Evolutionary conservation across 2,888 invertebrate genomes (phyloP).

Genomic region (Ectobius pallidus): DNA sequence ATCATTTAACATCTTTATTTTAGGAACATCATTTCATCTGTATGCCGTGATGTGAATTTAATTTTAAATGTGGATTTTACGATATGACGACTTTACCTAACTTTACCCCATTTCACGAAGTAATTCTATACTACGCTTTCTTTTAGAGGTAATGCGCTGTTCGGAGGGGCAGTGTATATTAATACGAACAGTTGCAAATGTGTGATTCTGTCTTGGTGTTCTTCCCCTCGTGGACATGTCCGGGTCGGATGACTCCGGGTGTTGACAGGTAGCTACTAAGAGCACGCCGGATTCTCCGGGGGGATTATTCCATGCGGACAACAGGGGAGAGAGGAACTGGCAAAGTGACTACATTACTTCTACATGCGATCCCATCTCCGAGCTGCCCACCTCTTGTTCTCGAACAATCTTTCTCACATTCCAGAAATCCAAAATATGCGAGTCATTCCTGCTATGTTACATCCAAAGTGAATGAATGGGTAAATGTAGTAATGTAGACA

Average conservation of each 20-base stretch:
- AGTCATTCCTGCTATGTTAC: not conserved
- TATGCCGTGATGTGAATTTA: too few relatives aligned
- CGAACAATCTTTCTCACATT: not conserved
- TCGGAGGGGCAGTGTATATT: too few relatives aligned
- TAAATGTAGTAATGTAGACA: too few relatives aligned
- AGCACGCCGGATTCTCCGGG: slow-evolving; percentile 29
- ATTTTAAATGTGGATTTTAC: too few relatives aligned
- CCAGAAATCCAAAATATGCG: not conserved
- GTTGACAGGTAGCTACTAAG: slow-evolving; percentile 35
- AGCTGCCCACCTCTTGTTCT: slow-evolving; percentile 5
- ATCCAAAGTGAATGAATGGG: not conserved
- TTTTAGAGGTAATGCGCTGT: too few relatives aligned
- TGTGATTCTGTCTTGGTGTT: not conserved
- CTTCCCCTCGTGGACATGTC: slow-evolving; percentile 18
- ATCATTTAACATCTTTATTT: too few relatives aligned
- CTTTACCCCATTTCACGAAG: too few relatives aligned
- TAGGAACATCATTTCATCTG: too few relatives aligned
- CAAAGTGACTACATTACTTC: slow-evolving; percentile 34
- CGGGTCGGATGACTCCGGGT: slow-evolving; percentile 28
- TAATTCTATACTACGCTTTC: too few relatives aligned
- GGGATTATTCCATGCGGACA: slow-evolving; percentile 24
- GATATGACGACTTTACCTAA: too few relatives aligned
- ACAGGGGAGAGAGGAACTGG: not conserved
- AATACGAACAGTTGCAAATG: too few relatives aligned
- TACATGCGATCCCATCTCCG: slow-evolving; percentile 8